Percentiles rank a stretch among this genome's conserved stretches.
Conservation (phyloP, 1,140 invertebrate genomes). For the Megathymus violae region DNA sequence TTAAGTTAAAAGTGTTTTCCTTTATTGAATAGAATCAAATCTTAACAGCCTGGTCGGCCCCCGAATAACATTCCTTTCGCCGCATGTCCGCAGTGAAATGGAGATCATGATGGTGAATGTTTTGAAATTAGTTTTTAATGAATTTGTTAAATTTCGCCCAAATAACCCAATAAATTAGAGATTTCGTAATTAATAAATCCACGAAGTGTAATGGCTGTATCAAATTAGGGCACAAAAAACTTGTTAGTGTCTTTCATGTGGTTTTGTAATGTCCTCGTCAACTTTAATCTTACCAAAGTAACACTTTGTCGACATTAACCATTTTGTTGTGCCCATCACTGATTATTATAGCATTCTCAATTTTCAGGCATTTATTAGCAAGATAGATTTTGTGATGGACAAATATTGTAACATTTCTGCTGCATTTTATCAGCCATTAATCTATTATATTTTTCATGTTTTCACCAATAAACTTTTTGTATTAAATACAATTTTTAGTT, state of each 20-base stretch:
- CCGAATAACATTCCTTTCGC: slow-evolving; percentile 80
- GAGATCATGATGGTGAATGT: slow-evolving; percentile 78
- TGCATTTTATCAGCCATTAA: slow-evolving; percentile 84
- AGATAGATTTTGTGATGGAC: slow-evolving; percentile 81
- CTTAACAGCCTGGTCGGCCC: slow-evolving; percentile 76
- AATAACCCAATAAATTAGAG: slow-evolving; percentile 65
- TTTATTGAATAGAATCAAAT: slow-evolving; percentile 70
- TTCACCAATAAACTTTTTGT: slow-evolving; percentile 84
- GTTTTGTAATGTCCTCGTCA: slow-evolving; percentile 75
- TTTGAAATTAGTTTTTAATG: slow-evolving; percentile 68
- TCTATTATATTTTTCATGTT: slow-evolving; percentile 84
- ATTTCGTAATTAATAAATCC: slow-evolving; percentile 65
- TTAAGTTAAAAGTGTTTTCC: slow-evolving; percentile 87
- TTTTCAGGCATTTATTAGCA: slow-evolving; percentile 83
- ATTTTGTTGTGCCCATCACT: slow-evolving; percentile 80
- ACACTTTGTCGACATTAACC: slow-evolving; percentile 77
- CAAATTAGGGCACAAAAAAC: slow-evolving; percentile 79
- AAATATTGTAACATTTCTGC: slow-evolving; percentile 83
- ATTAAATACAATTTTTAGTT: slow-evolving; percentile 84
- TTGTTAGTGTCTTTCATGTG: slow-evolving; percentile 81
- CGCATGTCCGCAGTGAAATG: slow-evolving; percentile 80
- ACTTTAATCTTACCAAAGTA: slow-evolving; percentile 75
- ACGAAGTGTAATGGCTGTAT: slow-evolving; percentile 80
- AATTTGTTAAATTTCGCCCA: slow-evolving; percentile 73
- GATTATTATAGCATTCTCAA: slow-evolving; percentile 76